Percentiles rank a stretch among this genome's conserved stretches.
These are phyloP conservation scores for Microcebus griseorufus DNA, from an alignment of 2,113 vertebrate genomes.

Conservation along the genomic window DNA sequence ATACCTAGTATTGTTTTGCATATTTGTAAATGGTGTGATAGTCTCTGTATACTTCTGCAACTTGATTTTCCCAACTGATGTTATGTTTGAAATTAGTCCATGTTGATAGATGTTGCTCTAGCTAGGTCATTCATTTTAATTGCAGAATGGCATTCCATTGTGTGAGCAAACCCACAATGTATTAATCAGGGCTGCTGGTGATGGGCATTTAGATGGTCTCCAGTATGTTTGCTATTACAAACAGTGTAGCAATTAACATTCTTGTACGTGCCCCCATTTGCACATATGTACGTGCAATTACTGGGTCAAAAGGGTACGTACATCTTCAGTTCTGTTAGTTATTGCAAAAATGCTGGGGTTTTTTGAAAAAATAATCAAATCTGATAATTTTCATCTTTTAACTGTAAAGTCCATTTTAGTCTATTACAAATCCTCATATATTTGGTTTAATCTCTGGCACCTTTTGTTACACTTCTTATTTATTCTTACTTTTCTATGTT, in stretches of 20 bases:
- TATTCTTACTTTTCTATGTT: background rate
- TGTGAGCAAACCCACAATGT: background rate
- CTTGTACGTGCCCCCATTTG: background rate
- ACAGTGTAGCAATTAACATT: constrained; percentile 40
- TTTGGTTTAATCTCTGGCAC: background rate
- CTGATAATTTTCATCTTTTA: background rate
- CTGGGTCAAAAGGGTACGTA: background rate
- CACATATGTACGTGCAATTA: background rate
- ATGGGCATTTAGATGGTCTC: background rate
- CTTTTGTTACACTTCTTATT: background rate
- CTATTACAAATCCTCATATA: background rate
- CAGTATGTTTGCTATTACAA: background rate
- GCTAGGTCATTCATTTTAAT: constrained; percentile 39
- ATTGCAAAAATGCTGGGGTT: background rate
- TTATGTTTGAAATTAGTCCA: background rate
- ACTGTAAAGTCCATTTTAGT: background rate
- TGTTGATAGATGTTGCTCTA: background rate
- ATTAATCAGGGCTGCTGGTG: background rate
- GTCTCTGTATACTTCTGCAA: background rate
- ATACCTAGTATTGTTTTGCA: background rate
- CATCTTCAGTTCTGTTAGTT: background rate
- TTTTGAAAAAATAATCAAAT: background rate
- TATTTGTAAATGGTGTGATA: background rate
- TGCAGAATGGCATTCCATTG: constrained; percentile 14
- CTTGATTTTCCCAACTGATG: background rate